A percentile compares a stretch with the other conserved stretches of the same genome.
These are phyloP conservation scores for Danaus chrysippus DNA, from an alignment of 2,888 invertebrate species.

Conservation along the genomic window DNA sequence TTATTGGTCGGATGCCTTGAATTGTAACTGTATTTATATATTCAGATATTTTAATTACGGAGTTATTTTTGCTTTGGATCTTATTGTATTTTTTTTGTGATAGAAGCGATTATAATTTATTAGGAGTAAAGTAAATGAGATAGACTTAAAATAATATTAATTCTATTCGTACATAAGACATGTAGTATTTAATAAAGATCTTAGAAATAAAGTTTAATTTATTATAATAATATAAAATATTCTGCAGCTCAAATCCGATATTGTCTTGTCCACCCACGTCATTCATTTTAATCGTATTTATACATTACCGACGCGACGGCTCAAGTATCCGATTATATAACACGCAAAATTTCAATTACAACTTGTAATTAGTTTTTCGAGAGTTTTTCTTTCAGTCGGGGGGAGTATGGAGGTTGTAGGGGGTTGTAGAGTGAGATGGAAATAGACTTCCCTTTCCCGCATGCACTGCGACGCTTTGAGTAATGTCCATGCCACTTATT, in stretches of 20 bases:
- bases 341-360: slow-evolving; percentile 81
- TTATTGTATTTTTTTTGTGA: too few relatives aligned
- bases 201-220: background rate
- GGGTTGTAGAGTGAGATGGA: slow-evolving; percentile 49
- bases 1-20: background rate
- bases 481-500: slow-evolving; percentile 76
- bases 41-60: background rate
- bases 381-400: slow-evolving; percentile 79
- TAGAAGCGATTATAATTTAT: too few relatives aligned
- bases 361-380: slow-evolving; percentile 81
- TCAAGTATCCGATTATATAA: slow-evolving; percentile 80
- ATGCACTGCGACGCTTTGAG: slow-evolving; percentile 64
- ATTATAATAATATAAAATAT: background rate
- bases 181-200: background rate
- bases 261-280: slow-evolving; percentile 37
- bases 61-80: too few relatives aligned
- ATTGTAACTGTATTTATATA: background rate
- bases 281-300: slow-evolving; percentile 75
- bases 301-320: slow-evolving; percentile 79
- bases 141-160: too few relatives aligned
- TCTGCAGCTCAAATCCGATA: background rate
- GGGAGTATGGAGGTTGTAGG: slow-evolving; percentile 57
- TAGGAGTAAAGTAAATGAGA: too few relatives aligned
- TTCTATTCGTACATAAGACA: too few relatives aligned
- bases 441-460: slow-evolving; percentile 43